Conservation (phyloP, 35 echinoderm and acorn worm species). For the Stichopus chloronotus region DNA sequence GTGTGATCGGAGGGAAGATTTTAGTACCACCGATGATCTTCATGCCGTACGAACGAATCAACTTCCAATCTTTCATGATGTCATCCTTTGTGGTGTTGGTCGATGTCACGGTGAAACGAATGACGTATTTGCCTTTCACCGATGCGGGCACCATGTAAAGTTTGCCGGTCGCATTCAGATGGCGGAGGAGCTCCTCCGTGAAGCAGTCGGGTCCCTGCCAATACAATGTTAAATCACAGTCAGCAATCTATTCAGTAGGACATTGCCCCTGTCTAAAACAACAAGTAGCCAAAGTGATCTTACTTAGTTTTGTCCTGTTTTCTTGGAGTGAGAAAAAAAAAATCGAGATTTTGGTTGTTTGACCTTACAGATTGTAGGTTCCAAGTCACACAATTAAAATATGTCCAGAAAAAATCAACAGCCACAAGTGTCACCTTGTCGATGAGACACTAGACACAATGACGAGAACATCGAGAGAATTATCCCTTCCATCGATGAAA, state of each 20-base stretch:
- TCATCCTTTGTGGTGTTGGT: constrained; percentile 85
- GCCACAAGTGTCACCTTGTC: too few species aligned
- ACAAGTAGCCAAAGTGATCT: background rate
- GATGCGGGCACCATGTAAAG: constrained; percentile 94
- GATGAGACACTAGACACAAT: too few species aligned
- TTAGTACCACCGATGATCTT: constrained; percentile 57
- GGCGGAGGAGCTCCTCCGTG: constrained; percentile 80
- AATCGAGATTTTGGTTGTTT: too few species aligned
- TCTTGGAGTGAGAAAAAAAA: too few species aligned
- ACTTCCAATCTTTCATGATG: constrained; percentile 83
- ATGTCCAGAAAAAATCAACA: too few species aligned
- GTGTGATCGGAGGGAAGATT: constrained; percentile 51
- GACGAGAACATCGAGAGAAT: too few species aligned
- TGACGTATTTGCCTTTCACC: constrained; percentile 85
- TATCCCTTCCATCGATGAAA: too few species aligned
- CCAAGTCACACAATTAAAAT: too few species aligned
- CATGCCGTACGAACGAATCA: constrained; percentile 70
- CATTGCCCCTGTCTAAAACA: background rate
- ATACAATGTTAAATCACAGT: background rate
- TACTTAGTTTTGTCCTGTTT: too few species aligned
- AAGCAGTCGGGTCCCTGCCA: constrained; percentile 79
- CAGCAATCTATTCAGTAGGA: background rate
- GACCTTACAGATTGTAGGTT: too few species aligned
- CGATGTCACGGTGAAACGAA: constrained; percentile 93
- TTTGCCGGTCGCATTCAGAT: constrained; percentile 81